Evolutionary conservation across 64 coral and sea anemone genomes (phyloP).

Genomic region (Acropora yongei): DNA sequence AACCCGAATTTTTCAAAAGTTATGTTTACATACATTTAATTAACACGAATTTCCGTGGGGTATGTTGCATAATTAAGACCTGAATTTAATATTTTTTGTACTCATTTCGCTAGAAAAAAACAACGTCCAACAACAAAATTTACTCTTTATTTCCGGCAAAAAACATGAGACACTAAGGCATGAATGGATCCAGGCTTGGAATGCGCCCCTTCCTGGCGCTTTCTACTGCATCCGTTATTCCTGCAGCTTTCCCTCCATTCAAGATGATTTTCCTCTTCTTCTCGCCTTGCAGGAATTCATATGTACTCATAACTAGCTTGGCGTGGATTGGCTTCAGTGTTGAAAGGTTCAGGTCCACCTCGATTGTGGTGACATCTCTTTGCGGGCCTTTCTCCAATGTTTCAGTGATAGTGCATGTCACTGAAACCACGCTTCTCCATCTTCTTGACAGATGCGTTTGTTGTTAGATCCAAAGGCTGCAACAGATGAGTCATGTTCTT

Average conservation of each 20-base stretch:
- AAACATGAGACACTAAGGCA: slow-evolving; percentile 22
- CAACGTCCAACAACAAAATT: slow-evolving; percentile 38
- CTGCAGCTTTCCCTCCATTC: slow-evolving; percentile 25
- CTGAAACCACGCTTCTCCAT: too few relatives aligned
- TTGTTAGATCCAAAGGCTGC: too few relatives aligned
- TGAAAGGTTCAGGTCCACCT: slow-evolving; percentile 41
- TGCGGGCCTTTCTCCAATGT: slow-evolving; percentile 29
- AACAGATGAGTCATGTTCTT: neutral
- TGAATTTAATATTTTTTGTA: slow-evolving; percentile 34
- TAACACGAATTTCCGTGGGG: neutral
- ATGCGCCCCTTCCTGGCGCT: slow-evolving; percentile 16
- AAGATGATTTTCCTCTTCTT: slow-evolving; percentile 29
- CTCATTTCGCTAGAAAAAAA: slow-evolving; percentile 10
- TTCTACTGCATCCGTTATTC: slow-evolving; percentile 33
- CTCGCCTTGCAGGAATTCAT: slow-evolving; percentile 36
- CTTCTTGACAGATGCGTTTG: too few relatives aligned
- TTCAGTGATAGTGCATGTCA: too few relatives aligned
- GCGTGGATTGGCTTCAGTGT: slow-evolving; percentile 51
- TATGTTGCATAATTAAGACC: slow-evolving; percentile 29
- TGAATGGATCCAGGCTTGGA: slow-evolving; percentile 10
- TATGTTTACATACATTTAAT: too few relatives aligned
- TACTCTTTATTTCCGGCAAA: slow-evolving; percentile 37
- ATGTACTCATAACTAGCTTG: slow-evolving; percentile 24
- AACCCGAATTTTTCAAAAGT: too few relatives aligned
- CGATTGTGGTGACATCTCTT: slow-evolving; percentile 41